Conservation (phyloP, 2,113 vertebrate genomes). For the Engraulis encrasicolus region DNA sequence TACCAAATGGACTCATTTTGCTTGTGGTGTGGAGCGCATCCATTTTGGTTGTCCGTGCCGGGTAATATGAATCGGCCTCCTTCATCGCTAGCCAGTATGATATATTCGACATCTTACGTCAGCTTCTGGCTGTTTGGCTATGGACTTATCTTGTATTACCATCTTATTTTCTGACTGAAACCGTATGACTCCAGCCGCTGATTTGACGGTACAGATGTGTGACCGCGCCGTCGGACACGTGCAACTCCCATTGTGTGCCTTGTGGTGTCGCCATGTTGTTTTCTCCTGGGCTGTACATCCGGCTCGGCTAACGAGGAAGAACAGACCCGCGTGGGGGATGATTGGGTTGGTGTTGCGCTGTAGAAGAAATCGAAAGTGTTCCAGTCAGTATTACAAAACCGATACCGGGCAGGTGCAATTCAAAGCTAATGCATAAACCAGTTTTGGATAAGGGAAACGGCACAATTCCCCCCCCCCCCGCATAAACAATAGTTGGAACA, state of each 20-base stretch:
- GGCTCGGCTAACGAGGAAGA: not conserved
- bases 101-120: not conserved
- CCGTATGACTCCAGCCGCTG: not conserved
- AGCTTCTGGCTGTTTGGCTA: not conserved
- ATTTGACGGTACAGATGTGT: no score
- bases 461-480: no score
- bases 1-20: not conserved
- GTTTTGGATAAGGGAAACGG: no score
- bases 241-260: slow-evolving; percentile 69
- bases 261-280: slow-evolving; percentile 69
- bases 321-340: not conserved
- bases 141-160: not conserved
- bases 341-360: no score
- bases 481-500: no score
- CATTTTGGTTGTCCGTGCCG: slow-evolving; percentile 16
- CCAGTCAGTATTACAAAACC: no score
- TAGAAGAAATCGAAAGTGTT: not conserved
- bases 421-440: no score
- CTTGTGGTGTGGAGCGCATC: slow-evolving; percentile 2
- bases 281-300: not conserved
- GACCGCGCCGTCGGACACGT: slow-evolving; percentile 58
- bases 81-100: no score
- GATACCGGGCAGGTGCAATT: no score
- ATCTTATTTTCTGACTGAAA: not conserved
- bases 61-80: not conserved